phyloP scores from a whole-genome alignment of 1,140 invertebrate genomes.

The Drosophila persimilis region DNA sequence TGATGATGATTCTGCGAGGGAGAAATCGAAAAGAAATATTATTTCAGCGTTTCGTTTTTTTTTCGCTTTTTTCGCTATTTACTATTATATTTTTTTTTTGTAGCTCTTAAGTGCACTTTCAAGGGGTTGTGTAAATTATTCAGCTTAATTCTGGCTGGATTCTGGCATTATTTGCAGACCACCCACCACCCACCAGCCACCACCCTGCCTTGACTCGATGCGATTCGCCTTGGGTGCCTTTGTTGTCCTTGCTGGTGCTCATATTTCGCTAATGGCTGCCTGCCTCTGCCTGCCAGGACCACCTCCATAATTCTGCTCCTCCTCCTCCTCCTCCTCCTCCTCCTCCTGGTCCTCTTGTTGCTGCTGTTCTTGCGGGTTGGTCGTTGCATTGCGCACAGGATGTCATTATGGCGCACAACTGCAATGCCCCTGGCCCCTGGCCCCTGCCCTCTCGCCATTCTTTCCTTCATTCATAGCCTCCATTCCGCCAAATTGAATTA shows the following conservation, averaged over 20 bases:
- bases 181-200: constrained; percentile 2
- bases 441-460: constrained; percentile 3
- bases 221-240: constrained; percentile 69
- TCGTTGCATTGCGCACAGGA: constrained; percentile 68
- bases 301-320: not conserved
- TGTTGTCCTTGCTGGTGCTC: constrained; percentile 49
- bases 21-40: constrained; percentile 45
- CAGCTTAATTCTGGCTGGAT: constrained; percentile 68
- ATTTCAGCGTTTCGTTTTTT: constrained; percentile 18
- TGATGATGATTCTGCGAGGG: constrained; percentile 2
- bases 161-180: constrained; percentile 43
- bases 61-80: constrained; percentile 24
- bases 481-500: constrained; percentile 64
- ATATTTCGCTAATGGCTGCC: constrained; percentile 82
- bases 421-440: constrained; percentile 36
- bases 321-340: constrained; percentile 12
- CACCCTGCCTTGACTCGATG: constrained; percentile 45
- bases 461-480: constrained; percentile 1
- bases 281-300: constrained; percentile 63
- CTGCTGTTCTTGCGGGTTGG: constrained; percentile 34
- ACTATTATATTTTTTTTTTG: constrained; percentile 45
- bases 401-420: constrained; percentile 75
- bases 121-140: constrained; percentile 80
- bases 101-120: constrained; percentile 72
- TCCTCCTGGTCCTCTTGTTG: constrained; percentile 8